These are phyloP conservation scores for Eupeodes corollae DNA, from an alignment of 1,140 invertebrate species.

Conservation along the genomic window DNA sequence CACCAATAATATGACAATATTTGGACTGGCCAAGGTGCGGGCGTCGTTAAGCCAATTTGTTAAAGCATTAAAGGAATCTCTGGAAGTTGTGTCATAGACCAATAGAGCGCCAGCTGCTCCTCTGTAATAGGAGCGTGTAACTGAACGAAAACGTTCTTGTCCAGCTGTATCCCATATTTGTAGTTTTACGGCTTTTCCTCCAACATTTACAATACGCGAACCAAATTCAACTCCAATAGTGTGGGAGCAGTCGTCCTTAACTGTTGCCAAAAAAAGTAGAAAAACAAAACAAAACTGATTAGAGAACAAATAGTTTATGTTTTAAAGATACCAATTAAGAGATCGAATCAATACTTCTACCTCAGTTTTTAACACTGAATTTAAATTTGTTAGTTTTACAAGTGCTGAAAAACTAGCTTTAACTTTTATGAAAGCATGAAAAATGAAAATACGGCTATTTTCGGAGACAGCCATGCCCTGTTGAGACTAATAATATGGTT, in stretches of 20 bases:
- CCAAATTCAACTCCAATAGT: conserved; percentile 84
- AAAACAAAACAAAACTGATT: too few relatives aligned
- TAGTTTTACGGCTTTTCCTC: conserved; percentile 72
- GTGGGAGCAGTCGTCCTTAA: conserved; percentile 69
- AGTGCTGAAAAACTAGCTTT: too few relatives aligned
- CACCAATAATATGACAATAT: conserved; percentile 70
- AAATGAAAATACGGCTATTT: too few relatives aligned
- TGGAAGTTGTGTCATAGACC: conserved; percentile 75
- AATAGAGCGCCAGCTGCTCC: conserved; percentile 76
- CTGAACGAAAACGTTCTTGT: conserved; percentile 40
- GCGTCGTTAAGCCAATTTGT: conserved; percentile 81
- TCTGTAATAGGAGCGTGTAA: conserved; percentile 78
- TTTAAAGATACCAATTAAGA: too few relatives aligned
- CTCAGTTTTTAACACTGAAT: too few relatives aligned
- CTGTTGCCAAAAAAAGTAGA: conserved; percentile 27
- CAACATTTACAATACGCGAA: conserved; percentile 76
- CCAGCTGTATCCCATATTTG: conserved; percentile 76
- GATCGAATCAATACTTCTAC: too few relatives aligned
- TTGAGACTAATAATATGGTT: too few relatives aligned
- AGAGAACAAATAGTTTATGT: too few relatives aligned
- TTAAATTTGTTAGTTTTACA: too few relatives aligned
- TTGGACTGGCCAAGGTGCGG: conserved; percentile 71
- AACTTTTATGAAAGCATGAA: too few relatives aligned
- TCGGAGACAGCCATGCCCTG: too few relatives aligned
- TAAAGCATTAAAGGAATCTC: conserved; percentile 75